A percentile compares a stretch with the other conserved stretches of the same genome.
Conservation (phyloP, 2,113 vertebrate species). For the Onychostruthus taczanowskii region DNA sequence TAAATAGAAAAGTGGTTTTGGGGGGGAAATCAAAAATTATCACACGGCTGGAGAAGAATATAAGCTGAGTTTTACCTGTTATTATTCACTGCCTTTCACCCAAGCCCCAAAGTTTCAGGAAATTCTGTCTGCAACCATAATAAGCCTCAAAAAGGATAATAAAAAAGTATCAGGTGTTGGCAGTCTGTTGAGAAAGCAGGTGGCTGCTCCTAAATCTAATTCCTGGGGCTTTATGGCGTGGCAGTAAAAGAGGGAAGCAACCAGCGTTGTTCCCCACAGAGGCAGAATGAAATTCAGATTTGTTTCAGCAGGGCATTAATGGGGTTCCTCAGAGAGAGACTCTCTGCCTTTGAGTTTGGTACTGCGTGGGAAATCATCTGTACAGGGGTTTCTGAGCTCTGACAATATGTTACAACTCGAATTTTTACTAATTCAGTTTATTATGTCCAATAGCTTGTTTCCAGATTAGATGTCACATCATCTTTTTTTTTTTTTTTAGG, state of each 20-base stretch:
- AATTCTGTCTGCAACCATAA: not conserved
- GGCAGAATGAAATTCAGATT: conserved; percentile 70
- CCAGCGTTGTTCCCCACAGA: conserved; percentile 22
- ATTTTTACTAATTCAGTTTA: not conserved
- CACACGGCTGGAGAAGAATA: not conserved
- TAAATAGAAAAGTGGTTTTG: not conserved
- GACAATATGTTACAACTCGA: not conserved
- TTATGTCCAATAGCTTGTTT: not conserved
- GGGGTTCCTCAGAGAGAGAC: not conserved
- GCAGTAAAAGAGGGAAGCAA: conserved; percentile 34
- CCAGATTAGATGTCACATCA: not conserved
- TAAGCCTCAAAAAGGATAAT: not conserved
- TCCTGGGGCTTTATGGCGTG: conserved; percentile 18
- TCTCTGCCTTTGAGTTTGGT: not conserved
- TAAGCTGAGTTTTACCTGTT: not conserved
- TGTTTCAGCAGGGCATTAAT: conserved; percentile 68
- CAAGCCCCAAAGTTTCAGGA: not conserved
- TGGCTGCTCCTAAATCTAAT: conserved; percentile 41
- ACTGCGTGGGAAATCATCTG: not conserved
- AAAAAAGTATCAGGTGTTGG: conserved; percentile 10
- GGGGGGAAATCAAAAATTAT: rapidly evolving
- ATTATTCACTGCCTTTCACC: not conserved
- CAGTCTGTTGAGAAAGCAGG: conserved; percentile 43
- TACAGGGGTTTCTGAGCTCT: not conserved
- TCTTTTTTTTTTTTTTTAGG: not conserved